These are phyloP conservation scores for Idaea aversata DNA, from an alignment of 2,888 invertebrate species.

Conservation along the genomic window DNA sequence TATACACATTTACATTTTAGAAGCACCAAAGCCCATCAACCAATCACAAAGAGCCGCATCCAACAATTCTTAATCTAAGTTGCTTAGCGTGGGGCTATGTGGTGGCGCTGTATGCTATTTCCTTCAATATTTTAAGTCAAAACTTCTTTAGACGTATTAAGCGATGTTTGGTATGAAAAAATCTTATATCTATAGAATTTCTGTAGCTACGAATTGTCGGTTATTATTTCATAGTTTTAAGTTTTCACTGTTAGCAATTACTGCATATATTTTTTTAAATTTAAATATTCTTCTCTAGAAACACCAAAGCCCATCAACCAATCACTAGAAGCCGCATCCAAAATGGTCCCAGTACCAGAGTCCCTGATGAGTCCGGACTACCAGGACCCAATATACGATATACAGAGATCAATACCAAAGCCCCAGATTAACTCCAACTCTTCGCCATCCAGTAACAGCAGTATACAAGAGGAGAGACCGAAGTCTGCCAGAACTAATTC, in stretches of 20 bases:
- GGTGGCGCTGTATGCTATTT: too few relatives aligned
- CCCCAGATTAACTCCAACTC: slow-evolving; percentile 43
- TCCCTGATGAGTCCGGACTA: slow-evolving; percentile 92
- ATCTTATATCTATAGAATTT: too few relatives aligned
- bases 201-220: too few relatives aligned
- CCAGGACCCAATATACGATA: slow-evolving; percentile 75
- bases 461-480: slow-evolving; percentile 56
- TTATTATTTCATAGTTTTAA: too few relatives aligned
- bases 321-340: slow-evolving; percentile 89
- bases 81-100: too few relatives aligned
- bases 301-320: slow-evolving; percentile 61
- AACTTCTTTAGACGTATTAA: too few relatives aligned
- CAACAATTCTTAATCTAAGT: slow-evolving; percentile 54
- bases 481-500: slow-evolving; percentile 38
- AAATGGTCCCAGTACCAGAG: slow-evolving; percentile 93
- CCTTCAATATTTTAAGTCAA: too few relatives aligned
- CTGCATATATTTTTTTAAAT: too few relatives aligned
- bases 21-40: slow-evolving; percentile 54
- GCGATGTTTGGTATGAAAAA: too few relatives aligned
- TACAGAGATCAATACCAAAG: slow-evolving; percentile 62
- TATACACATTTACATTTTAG: slow-evolving; percentile 16
- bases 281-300: slow-evolving; percentile 20
- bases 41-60: slow-evolving; percentile 89
- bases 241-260: too few relatives aligned
- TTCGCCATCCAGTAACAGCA: slow-evolving; percentile 64